phyloP scores from a whole-genome alignment of 2,113 vertebrate genomes.

The Saguinus imperator region DNA sequence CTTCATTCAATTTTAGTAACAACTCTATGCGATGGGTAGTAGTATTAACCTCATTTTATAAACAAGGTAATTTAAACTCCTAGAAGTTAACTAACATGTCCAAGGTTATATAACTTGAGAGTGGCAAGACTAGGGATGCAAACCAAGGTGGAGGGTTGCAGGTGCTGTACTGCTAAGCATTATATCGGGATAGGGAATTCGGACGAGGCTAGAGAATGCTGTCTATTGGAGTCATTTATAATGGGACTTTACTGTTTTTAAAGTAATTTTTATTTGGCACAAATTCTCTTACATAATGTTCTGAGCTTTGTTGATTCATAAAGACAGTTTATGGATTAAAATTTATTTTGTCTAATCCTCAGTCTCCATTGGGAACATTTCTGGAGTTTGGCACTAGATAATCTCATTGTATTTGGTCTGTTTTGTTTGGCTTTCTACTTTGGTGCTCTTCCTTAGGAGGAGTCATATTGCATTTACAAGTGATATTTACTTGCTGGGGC shows the following conservation, averaged over 20 bases:
- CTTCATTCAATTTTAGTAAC: conserved; percentile 1
- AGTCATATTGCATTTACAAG: background rate
- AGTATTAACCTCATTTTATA: background rate
- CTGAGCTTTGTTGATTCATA: background rate
- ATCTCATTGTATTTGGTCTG: background rate
- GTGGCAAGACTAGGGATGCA: background rate
- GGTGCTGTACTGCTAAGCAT: background rate
- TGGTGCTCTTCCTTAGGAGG: background rate
- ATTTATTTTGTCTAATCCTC: background rate
- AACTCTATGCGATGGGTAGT: background rate
- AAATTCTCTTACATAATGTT: background rate
- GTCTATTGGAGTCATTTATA: background rate
- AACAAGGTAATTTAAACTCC: background rate
- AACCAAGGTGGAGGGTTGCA: background rate
- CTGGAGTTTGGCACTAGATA: background rate
- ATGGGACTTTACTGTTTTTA: background rate
- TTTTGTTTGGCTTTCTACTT: conserved; percentile 13
- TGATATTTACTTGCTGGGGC: background rate
- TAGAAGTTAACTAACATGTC: background rate
- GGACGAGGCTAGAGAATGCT: background rate
- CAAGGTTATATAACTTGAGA: background rate
- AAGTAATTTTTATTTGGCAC: background rate
- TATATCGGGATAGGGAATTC: background rate
- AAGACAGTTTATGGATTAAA: background rate
- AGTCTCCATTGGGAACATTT: background rate